These are phyloP conservation scores for Saimiri boliviensis DNA, from an alignment of 2,113 vertebrate species.

Conservation along the genomic window DNA sequence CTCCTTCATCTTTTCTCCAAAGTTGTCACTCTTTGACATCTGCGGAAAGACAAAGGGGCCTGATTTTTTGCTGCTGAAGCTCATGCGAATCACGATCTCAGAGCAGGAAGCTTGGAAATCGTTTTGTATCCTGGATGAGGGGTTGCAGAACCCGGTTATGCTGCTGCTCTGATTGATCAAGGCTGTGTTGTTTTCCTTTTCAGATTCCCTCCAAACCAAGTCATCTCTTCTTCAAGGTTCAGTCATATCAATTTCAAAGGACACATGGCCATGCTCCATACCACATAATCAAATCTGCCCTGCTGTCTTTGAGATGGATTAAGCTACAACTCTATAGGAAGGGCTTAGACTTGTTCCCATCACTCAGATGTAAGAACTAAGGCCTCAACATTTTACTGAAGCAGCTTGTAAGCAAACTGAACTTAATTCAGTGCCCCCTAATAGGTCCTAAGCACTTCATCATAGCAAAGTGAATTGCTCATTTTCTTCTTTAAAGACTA, in stretches of 20 bases:
- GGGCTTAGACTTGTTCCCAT: background rate
- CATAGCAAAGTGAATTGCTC: background rate
- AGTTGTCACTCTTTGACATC: conserved; percentile 90
- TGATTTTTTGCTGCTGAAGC: background rate
- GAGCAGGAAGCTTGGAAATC: background rate
- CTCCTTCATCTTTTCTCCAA: conserved; percentile 96
- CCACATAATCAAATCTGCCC: background rate
- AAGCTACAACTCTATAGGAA: background rate
- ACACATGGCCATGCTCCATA: too few relatives aligned
- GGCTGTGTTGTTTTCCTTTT: background rate
- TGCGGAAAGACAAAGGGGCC: conserved; percentile 63
- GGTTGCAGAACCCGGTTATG: background rate
- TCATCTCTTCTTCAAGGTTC: background rate
- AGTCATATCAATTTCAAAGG: background rate
- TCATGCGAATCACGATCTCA: background rate
- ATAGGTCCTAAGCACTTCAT: background rate
- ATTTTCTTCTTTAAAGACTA: background rate
- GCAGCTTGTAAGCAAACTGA: background rate
- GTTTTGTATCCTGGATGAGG: background rate
- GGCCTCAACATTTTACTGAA: background rate
- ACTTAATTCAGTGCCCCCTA: background rate
- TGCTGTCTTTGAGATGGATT: background rate
- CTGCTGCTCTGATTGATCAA: background rate
- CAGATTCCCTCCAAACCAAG: background rate
- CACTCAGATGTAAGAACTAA: background rate